These are phyloP conservation scores for Portunus trituberculatus DNA, from an alignment of 1,140 invertebrate species.

Conservation along the genomic window DNA sequence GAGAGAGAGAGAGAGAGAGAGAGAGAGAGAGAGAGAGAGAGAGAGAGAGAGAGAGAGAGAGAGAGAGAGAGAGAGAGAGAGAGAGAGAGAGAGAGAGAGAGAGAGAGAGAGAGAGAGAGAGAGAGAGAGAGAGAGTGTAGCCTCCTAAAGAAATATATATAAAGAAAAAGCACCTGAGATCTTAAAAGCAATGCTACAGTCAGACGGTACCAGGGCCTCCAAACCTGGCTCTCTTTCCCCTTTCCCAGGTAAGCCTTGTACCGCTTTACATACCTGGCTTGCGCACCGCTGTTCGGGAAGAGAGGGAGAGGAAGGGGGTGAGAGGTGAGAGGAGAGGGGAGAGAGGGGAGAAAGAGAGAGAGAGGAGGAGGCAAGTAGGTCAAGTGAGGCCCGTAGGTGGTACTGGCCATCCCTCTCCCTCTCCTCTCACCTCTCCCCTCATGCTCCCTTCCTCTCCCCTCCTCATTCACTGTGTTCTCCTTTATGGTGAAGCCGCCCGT, in stretches of 20 bases:
- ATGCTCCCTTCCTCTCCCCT: too few species aligned
- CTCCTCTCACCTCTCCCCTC: not conserved
- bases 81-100: conserved; percentile 32
- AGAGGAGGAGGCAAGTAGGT: conserved; percentile 8
- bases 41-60: not conserved
- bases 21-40: conserved; percentile 28
- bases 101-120: conserved; percentile 23
- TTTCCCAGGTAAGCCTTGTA: not conserved
- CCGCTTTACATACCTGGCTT: not conserved
- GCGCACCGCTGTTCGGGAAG: not conserved
- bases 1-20: conserved; percentile 31
- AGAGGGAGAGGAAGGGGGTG: not conserved
- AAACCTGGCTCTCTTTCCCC: not conserved
- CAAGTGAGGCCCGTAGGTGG: conserved; percentile 1
- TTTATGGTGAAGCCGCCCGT: not conserved
- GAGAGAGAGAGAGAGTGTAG: too few species aligned
- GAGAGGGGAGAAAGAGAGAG: not conserved
- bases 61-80: conserved; percentile 32
- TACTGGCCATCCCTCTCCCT: not conserved
- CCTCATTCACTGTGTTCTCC: not conserved
- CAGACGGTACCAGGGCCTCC: too few species aligned
- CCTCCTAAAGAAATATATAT: too few species aligned
- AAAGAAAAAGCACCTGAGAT: too few species aligned
- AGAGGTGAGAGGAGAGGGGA: not conserved
- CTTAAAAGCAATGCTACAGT: too few species aligned